Percentiles rank a stretch among this genome's conserved stretches.
phyloP scores from a whole-genome alignment of 2,888 invertebrate species.

The Agrotis segetum region DNA sequence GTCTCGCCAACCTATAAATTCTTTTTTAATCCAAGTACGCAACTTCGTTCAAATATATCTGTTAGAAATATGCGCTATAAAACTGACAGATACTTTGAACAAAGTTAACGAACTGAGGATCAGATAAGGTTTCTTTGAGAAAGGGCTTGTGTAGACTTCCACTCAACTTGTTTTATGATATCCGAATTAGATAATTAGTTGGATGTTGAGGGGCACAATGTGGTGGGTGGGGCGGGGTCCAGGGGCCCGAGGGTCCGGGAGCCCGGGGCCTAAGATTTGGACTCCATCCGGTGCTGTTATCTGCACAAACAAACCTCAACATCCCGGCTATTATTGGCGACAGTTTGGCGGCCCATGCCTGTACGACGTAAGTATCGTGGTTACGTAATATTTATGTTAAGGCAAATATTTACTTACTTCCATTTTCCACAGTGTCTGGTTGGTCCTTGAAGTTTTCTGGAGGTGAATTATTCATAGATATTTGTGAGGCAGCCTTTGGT shows the following conservation, averaged over 20 bases:
- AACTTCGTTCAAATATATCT: conserved; percentile 57
- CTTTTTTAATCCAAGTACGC: conserved; percentile 57
- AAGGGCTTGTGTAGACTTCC: conserved; percentile 45
- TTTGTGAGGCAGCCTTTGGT: neutral
- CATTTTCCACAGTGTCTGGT: conserved; percentile 10
- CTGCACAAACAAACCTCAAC: conserved; percentile 78
- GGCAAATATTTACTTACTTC: conserved; percentile 27
- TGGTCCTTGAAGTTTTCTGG: conserved; percentile 10
- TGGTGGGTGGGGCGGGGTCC: conserved; percentile 18
- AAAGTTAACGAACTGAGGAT: conserved; percentile 57
- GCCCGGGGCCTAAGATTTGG: conserved; percentile 38
- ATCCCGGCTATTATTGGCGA: conserved; percentile 68
- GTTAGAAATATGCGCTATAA: conserved; percentile 58
- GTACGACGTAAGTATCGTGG: conserved; percentile 51
- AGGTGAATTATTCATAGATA: conserved; percentile 7
- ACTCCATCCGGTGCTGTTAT: conserved; percentile 73
- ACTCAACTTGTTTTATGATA: conserved; percentile 56
- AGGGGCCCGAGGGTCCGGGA: neutral
- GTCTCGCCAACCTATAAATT: conserved; percentile 53
- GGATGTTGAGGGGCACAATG: conserved; percentile 33
- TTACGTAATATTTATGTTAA: conserved; percentile 48
- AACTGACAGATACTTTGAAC: conserved; percentile 51
- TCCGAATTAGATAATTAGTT: conserved; percentile 52
- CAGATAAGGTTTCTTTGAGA: conserved; percentile 41
- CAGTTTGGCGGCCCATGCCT: conserved; percentile 65